phyloP scores from a whole-genome alignment of 2,888 invertebrate species.

The Catocala nupta region DNA sequence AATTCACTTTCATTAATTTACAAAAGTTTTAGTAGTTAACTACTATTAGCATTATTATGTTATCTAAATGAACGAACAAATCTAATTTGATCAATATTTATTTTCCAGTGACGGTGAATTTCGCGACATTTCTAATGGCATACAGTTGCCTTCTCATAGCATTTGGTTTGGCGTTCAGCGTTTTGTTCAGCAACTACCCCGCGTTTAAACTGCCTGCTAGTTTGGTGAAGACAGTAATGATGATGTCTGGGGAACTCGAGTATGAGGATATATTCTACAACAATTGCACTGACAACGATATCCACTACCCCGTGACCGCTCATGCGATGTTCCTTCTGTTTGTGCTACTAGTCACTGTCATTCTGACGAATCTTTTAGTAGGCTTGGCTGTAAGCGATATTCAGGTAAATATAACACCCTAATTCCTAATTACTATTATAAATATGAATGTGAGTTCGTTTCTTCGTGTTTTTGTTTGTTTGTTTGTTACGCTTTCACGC shows the following conservation, averaged over 20 bases:
- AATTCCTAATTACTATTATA: too few relatives aligned
- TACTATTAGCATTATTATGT: too few relatives aligned
- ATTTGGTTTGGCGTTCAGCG: slow-evolving; percentile 93
- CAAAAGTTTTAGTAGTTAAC: too few relatives aligned
- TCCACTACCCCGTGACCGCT: slow-evolving; percentile 91
- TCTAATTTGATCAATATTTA: not conserved
- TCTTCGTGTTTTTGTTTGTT: too few relatives aligned
- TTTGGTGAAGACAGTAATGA: slow-evolving; percentile 93
- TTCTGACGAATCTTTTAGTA: slow-evolving; percentile 93
- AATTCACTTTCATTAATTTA: too few relatives aligned
- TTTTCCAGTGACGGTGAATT: slow-evolving; percentile 91
- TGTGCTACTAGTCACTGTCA: slow-evolving; percentile 93
- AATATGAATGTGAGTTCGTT: too few relatives aligned
- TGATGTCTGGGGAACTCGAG: slow-evolving; percentile 96
- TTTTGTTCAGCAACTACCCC: slow-evolving; percentile 92
- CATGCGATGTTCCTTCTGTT: slow-evolving; percentile 92
- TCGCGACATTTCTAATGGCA: slow-evolving; percentile 93
- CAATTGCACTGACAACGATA: slow-evolving; percentile 76
- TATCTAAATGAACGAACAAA: too few relatives aligned
- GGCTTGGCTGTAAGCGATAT: slow-evolving; percentile 96
- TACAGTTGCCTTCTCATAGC: slow-evolving; percentile 94
- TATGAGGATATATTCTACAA: slow-evolving; percentile 94
- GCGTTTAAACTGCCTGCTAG: slow-evolving; percentile 90
- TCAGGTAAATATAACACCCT: slow-evolving; percentile 74
- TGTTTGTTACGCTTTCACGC: too few relatives aligned